Conservation (phyloP, 1,140 invertebrate genomes). For the Drosophila melanica region DNA sequence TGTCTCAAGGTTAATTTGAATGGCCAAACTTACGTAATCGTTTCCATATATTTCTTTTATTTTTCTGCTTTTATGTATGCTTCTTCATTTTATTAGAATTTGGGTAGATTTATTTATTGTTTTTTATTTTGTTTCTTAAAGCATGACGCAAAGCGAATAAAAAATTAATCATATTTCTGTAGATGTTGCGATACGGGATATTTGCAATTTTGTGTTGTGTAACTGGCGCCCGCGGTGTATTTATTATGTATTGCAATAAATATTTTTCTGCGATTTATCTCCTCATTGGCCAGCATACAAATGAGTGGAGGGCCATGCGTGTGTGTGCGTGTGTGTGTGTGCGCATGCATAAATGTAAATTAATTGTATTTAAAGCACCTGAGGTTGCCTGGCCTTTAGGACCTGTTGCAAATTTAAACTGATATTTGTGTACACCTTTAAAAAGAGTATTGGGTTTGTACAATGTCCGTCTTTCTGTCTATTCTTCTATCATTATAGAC, state of each 20-base stretch:
- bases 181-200: slow-evolving; percentile 49
- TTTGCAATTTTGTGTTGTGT: slow-evolving; percentile 62
- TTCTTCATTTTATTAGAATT: slow-evolving; percentile 56
- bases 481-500: too few species aligned
- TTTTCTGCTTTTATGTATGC: slow-evolving; percentile 13
- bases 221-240: slow-evolving; percentile 29
- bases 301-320: not conserved
- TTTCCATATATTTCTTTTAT: slow-evolving; percentile 12
- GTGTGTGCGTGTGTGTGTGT: slow-evolving; percentile 11
- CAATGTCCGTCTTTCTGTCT: too few species aligned
- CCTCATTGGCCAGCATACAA: slow-evolving; percentile 33
- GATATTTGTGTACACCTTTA: too few species aligned
- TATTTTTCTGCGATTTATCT: slow-evolving; percentile 67
- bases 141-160: slow-evolving; percentile 8
- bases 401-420: slow-evolving; percentile 10
- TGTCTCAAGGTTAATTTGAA: slow-evolving; percentile 80
- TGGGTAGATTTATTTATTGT: slow-evolving; percentile 22
- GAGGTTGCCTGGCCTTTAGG: slow-evolving; percentile 7
- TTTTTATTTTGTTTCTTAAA: slow-evolving; percentile 5
- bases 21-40: slow-evolving; percentile 69
- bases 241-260: slow-evolving; percentile 73
- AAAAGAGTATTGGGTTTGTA: too few species aligned
- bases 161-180: slow-evolving; percentile 73
- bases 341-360: slow-evolving; percentile 6
- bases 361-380: slow-evolving; percentile 18